These are phyloP conservation scores for Diadegma fenestrale DNA, from an alignment of 2,888 invertebrate genomes.

Conservation along the genomic window DNA sequence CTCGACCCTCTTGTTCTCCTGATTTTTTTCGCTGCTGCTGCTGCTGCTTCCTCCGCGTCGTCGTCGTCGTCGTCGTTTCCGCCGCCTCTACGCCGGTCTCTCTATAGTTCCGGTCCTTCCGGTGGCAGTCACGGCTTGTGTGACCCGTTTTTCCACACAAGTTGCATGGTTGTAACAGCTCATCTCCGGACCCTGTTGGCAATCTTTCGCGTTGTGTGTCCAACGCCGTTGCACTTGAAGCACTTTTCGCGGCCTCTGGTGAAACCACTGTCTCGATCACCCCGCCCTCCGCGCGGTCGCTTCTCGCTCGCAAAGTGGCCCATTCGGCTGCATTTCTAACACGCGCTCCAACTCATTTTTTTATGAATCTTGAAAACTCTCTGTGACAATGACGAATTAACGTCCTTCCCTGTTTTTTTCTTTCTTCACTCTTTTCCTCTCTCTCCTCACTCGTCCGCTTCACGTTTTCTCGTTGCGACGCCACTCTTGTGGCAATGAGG, in stretches of 20 bases:
- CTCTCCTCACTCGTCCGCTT: conserved; percentile 61
- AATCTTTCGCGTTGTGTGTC: conserved; percentile 97
- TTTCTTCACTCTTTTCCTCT: conserved; percentile 40
- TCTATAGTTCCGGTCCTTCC: conserved; percentile 89
- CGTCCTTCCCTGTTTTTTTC: conserved; percentile 42
- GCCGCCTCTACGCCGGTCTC: too few relatives aligned
- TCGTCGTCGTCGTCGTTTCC: conserved; percentile 10
- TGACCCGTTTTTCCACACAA: conserved; percentile 96
- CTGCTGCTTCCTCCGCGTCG: conserved; percentile 62
- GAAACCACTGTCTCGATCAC: conserved; percentile 84
- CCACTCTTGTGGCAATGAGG: conserved; percentile 77
- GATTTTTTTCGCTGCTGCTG: conserved; percentile 66
- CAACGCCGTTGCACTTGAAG: conserved; percentile 97
- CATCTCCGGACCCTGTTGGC: conserved; percentile 88
- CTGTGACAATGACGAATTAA: conserved; percentile 42
- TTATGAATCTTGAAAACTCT: conserved; percentile 62
- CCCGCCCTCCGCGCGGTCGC: conserved; percentile 84
- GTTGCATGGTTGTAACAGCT: conserved; percentile 98
- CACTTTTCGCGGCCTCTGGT: conserved; percentile 93
- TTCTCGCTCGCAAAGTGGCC: conserved; percentile 94
- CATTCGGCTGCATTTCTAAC: conserved; percentile 96
- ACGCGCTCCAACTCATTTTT: conserved; percentile 93
- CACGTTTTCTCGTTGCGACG: conserved; percentile 72
- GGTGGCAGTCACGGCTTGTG: conserved; percentile 95
- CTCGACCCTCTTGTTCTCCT: background rate